A percentile compares a stretch with the other conserved stretches of the same genome.
These are phyloP conservation scores for Blera fallax DNA, from an alignment of 2,888 invertebrate genomes.

Conservation along the genomic window DNA sequence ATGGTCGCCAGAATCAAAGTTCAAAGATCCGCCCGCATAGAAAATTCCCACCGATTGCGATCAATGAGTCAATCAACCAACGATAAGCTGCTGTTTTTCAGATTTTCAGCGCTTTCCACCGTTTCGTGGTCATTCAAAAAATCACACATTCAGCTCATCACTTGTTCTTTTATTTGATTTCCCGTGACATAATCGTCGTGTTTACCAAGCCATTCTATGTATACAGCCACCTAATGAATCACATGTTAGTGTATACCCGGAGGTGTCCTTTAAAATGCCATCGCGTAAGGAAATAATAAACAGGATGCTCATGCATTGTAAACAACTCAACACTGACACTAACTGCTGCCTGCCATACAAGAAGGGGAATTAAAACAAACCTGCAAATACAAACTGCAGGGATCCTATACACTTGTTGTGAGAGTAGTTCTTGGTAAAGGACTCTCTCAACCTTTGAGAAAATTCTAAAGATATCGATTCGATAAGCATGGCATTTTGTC, in stretches of 20 bases:
- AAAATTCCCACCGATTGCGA: neutral
- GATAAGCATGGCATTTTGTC: constrained; percentile 44
- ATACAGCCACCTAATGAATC: constrained; percentile 16
- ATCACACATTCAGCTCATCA: neutral
- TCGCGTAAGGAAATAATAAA: constrained; percentile 47
- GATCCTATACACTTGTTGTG: neutral
- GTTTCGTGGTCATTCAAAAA: neutral
- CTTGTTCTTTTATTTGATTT: neutral
- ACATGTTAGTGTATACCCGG: neutral
- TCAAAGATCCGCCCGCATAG: neutral
- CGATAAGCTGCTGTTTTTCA: neutral
- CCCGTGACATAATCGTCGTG: neutral
- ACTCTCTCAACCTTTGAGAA: constrained; percentile 10
- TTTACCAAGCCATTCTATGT: constrained; percentile 3
- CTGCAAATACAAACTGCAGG: neutral
- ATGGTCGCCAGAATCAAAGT: neutral
- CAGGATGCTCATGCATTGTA: constrained; percentile 51
- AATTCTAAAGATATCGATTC: constrained; percentile 47
- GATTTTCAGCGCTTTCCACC: neutral
- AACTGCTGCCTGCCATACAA: constrained; percentile 10
- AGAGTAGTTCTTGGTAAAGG: constrained; percentile 18
- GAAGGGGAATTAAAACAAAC: constrained; percentile 39
- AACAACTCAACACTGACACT: constrained; percentile 47
- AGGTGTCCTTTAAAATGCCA: constrained; percentile 23
- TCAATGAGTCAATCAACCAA: neutral